A percentile compares a stretch with the other conserved stretches of the same genome.
phyloP scores from a whole-genome alignment of 2,113 vertebrate genomes.

The Raja brachyura region DNA sequence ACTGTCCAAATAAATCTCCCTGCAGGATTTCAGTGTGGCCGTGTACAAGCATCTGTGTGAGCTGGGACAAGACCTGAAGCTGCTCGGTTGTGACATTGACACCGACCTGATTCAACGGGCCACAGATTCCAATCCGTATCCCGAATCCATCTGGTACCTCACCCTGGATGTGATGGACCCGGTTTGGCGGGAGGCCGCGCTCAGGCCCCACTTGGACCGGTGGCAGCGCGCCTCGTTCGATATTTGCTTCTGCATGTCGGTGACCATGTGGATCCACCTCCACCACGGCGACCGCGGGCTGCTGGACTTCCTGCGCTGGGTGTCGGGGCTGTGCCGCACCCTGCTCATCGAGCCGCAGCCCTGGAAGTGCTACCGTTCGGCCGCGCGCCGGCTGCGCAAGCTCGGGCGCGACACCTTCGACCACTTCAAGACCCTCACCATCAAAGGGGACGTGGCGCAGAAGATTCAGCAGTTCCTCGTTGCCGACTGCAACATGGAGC shows the following conservation, averaged over 20 bases:
- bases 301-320: conserved; percentile 61
- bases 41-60: conserved; percentile 72
- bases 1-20: not conserved
- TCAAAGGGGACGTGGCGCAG: conserved; percentile 65
- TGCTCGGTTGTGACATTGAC: conserved; percentile 86
- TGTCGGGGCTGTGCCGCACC: conserved; percentile 64
- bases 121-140: conserved; percentile 64
- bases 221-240: conserved; percentile 67
- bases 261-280: conserved; percentile 96
- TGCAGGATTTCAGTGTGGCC: conserved; percentile 80
- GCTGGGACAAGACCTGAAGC: conserved; percentile 48
- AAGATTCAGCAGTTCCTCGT: conserved; percentile 67
- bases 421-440: conserved; percentile 70
- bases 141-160: conserved; percentile 65
- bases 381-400: conserved; percentile 76
- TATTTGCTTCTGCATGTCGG: conserved; percentile 75
- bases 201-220: conserved; percentile 58
- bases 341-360: conserved; percentile 85
- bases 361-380: conserved; percentile 85
- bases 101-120: conserved; percentile 67
- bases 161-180: conserved; percentile 72
- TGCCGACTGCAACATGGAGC: conserved; percentile 66
- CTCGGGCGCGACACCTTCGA: conserved; percentile 76
- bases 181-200: conserved; percentile 43
- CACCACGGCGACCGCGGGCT: conserved; percentile 78